A percentile compares a stretch with the other conserved stretches of the same genome.
These are phyloP conservation scores for Zygogramma bicolorata DNA, from an alignment of 2,888 invertebrate genomes.

Conservation along the genomic window DNA sequence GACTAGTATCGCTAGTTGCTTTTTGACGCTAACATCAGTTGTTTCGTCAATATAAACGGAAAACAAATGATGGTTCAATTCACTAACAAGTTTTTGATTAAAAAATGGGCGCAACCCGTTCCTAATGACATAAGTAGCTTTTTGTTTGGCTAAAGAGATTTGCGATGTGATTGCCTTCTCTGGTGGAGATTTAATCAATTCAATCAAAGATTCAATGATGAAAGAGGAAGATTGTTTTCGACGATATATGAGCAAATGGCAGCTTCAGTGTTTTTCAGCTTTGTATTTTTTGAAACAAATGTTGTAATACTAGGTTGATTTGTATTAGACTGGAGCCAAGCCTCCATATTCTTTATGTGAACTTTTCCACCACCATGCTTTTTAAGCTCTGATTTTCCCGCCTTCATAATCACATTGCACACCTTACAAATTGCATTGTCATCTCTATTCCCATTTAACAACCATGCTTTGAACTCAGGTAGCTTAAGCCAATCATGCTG, in stretches of 20 bases:
- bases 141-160: constrained; percentile 19
- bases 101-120: constrained; percentile 15
- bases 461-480: constrained; percentile 17
- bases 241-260: constrained; percentile 17
- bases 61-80: constrained; percentile 15
- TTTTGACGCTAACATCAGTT: constrained; percentile 16
- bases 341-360: constrained; percentile 13
- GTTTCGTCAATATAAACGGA: constrained; percentile 17
- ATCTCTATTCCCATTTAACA: constrained; percentile 7
- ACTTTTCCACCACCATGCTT: constrained; percentile 14
- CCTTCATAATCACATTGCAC: constrained; percentile 20
- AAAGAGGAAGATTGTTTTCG: constrained; percentile 20
- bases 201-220: constrained; percentile 18
- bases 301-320: constrained; percentile 11
- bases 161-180: constrained; percentile 18
- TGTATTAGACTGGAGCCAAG: neutral
- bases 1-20: constrained; percentile 17
- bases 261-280: constrained; percentile 19
- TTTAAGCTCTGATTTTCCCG: constrained; percentile 17
- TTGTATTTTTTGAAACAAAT: constrained; percentile 17
- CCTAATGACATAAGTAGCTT: constrained; percentile 13
- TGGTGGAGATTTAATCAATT: constrained; percentile 16
- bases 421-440: constrained; percentile 21
- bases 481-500: constrained; percentile 9
- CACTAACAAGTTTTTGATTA: constrained; percentile 14